phyloP scores from a whole-genome alignment of 2,888 invertebrate species.

The Lumbricus terrestris region DNA sequence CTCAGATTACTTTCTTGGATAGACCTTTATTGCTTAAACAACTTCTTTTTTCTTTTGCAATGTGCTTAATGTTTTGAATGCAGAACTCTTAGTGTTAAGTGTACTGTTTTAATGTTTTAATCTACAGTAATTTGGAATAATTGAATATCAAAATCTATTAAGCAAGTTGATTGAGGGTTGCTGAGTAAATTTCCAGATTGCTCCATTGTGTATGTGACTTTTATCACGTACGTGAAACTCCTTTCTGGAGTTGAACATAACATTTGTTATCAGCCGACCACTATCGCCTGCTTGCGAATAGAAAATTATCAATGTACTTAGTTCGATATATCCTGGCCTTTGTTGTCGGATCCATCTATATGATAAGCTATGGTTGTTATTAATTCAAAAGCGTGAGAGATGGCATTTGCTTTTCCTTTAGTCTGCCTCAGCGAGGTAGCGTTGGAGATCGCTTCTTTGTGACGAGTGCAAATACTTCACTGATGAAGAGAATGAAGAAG shows the following conservation, averaged over 20 bases:
- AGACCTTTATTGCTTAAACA: neutral
- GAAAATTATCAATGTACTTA: neutral
- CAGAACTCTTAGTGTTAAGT: neutral
- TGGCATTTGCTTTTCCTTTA: constrained; percentile 47
- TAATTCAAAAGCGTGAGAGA: neutral
- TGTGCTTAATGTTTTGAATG: neutral
- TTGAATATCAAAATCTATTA: neutral
- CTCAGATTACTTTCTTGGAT: neutral
- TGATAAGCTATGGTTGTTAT: neutral
- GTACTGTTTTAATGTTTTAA: neutral
- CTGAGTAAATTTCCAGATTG: neutral
- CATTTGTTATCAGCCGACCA: no score
- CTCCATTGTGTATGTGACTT: neutral
- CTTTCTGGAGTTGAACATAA: neutral
- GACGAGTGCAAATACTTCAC: constrained; percentile 68
- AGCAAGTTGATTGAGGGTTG: neutral
- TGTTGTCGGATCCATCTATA: neutral
- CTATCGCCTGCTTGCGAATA: no score
- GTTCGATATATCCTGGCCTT: no score
- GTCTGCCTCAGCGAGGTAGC: constrained; percentile 65
- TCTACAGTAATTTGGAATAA: neutral
- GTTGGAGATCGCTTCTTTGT: constrained; percentile 76
- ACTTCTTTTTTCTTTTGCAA: neutral
- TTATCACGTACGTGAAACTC: no score
- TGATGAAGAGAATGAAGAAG: constrained; percentile 71